These are phyloP conservation scores for Drosophila differens DNA, from an alignment of 2,888 invertebrate genomes.

Conservation along the genomic window DNA sequence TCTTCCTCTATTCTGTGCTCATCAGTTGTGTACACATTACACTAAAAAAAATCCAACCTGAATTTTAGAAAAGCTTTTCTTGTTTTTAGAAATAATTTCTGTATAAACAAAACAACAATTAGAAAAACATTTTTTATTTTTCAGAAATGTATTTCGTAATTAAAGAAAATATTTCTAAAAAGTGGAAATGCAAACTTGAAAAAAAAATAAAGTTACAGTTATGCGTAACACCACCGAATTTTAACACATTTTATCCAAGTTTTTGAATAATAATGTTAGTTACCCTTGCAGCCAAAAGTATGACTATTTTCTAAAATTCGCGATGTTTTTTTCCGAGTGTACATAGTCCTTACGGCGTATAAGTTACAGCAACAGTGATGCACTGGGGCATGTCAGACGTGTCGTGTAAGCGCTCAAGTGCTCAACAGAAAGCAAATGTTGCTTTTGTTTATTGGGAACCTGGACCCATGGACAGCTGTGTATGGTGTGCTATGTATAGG, in stretches of 20 bases:
- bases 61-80: too few relatives aligned
- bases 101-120: background rate
- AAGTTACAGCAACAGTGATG: conserved; percentile 43
- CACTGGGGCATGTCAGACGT: conserved; percentile 61
- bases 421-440: conserved; percentile 37
- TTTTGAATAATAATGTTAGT: background rate
- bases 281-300: too few relatives aligned
- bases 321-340: background rate
- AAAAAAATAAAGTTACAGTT: background rate
- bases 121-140: background rate
- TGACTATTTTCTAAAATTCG: background rate
- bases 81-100: background rate
- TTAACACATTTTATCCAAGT: background rate
- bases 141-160: background rate
- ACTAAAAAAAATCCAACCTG: background rate
- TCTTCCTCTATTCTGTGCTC: background rate
- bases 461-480: conserved; percentile 3
- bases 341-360: conserved; percentile 43
- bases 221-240: background rate
- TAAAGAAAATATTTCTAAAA: background rate
- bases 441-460: conserved; percentile 46
- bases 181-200: background rate
- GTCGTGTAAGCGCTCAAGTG: conserved; percentile 64
- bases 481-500: background rate
- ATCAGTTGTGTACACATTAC: background rate